A percentile compares a stretch with the other conserved stretches of the same genome.
phyloP scores from a whole-genome alignment of 2,888 invertebrate genomes.

The Caenorhabditis sinica region DNA sequence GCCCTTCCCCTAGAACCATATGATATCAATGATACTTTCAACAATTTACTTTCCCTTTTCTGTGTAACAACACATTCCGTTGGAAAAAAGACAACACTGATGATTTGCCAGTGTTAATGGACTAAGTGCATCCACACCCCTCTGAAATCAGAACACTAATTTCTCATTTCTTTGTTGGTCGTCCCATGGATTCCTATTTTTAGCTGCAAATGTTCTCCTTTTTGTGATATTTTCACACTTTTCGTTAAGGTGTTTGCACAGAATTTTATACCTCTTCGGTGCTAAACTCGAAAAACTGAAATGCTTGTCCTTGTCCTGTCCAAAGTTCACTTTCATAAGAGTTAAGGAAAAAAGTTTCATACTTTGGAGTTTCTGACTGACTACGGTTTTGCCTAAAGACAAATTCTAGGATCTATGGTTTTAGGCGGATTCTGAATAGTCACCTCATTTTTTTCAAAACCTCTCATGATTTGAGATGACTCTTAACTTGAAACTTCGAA shows the following conservation, averaged over 20 bases:
- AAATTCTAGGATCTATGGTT: not conserved
- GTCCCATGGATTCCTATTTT: constrained; percentile 33
- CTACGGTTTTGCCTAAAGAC: constrained; percentile 31
- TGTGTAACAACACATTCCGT: constrained; percentile 33
- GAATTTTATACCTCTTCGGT: constrained; percentile 42
- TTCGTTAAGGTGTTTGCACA: constrained; percentile 42
- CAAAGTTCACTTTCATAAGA: constrained; percentile 50
- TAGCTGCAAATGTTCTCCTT: constrained; percentile 45
- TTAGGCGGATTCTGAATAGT: not conserved
- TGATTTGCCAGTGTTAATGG: not conserved
- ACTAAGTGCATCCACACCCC: constrained; percentile 31
- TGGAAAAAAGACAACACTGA: not conserved
- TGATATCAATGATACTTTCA: constrained; percentile 53
- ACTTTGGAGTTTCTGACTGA: constrained; percentile 23
- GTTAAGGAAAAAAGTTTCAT: constrained; percentile 11
- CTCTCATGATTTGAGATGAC: not conserved
- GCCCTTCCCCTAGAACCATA: constrained; percentile 47
- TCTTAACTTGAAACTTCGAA: not conserved
- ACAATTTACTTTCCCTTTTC: constrained; percentile 29
- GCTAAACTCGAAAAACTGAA: constrained; percentile 47
- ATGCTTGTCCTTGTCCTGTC: constrained; percentile 23
- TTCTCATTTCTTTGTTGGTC: not conserved
- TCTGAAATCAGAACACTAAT: constrained; percentile 8
- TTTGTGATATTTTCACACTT: constrained; percentile 5
- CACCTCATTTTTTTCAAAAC: not conserved